Base-by-base conservation (phyloP, 2,888 invertebrate genomes). In the Eristalinus aeneus region DNA sequence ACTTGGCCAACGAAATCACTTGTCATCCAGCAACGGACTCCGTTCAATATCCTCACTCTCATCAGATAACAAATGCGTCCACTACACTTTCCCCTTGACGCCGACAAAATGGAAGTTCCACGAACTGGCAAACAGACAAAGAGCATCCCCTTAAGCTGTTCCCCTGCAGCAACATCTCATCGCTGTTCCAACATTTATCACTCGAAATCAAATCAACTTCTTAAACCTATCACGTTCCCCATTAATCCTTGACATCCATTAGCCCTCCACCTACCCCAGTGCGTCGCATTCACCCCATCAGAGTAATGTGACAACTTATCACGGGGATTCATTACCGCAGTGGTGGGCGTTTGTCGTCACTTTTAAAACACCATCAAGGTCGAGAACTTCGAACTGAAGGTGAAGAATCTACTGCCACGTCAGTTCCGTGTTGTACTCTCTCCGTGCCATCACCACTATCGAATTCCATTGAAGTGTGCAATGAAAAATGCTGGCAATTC, bases 201-300 rank as follows among this genome's bases (percentile, higher is more conserved):
- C 60, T 23, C 56, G 60, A 69, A 60, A 74, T 46, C 69, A 82
- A 82, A 86, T 75, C 86, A 82, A 86, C 86, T 86, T 86, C 86
- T 74, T 71, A 82, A 81, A 86, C 86, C 78, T 86, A 86, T 82
- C 82, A 82, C 86, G 86, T 82, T 82, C 71, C 71, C 68, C 82
- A 86, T 86, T 82, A 86, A 86, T 86, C 86, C 78, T 61, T 73
- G 67, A 82, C 86, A 86, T 86, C 86, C 74, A 86, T 86, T 86
- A 86, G 64, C 73, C 73, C 64, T 46, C 39, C 60, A 1, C 23
- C 56, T 27, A 23, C 6, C 12, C 23, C 56, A 5, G 4, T 12
- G 22, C 11, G 9, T 12, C 23, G 22, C 56, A 56, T 27, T 23
- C 56, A 56, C 56, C 23, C 23, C 56, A 27, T 56, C 74, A 46